Conservation (phyloP, 2,888 invertebrate genomes). For the Phrixothrix hirtus region DNA sequence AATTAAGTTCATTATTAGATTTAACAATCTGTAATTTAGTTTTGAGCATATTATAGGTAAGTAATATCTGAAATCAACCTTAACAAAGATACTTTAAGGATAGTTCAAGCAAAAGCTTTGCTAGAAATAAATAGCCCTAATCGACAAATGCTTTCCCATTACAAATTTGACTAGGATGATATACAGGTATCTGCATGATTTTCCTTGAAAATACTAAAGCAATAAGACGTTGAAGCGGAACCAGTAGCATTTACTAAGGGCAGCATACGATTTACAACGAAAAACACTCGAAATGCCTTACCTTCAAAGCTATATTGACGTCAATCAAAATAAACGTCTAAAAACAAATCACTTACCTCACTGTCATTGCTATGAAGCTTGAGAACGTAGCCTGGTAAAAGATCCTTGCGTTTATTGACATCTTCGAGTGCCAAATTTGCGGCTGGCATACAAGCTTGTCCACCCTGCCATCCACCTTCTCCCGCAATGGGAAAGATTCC, state of each 20-base stretch:
- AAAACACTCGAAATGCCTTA: no score
- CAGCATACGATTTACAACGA: no score
- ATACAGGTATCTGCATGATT: slow-evolving; percentile 5
- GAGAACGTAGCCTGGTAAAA: slow-evolving; percentile 89
- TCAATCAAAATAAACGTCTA: no score
- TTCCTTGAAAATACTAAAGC: slow-evolving; percentile 6
- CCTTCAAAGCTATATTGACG: no score
- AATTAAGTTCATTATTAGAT: no score
- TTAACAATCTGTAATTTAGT: no score
- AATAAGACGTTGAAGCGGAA: no score
- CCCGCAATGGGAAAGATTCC: slow-evolving; percentile 98
- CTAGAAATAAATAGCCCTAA: slow-evolving; percentile 9
- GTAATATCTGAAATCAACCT: no score
- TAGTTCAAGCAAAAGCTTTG: no score
- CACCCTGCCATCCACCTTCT: slow-evolving; percentile 97
- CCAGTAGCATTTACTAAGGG: no score
- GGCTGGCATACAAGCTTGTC: slow-evolving; percentile 97
- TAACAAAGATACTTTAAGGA: no score
- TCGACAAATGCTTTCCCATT: slow-evolving; percentile 8
- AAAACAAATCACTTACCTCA: slow-evolving; percentile 76
- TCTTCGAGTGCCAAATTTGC: slow-evolving; percentile 95
- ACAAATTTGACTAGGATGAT: slow-evolving; percentile 5
- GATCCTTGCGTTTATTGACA: slow-evolving; percentile 86
- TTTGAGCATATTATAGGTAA: no score
- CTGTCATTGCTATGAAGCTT: slow-evolving; percentile 95